phyloP scores from a whole-genome alignment of 1,140 invertebrate genomes.

The Stenopsyche tienmushanensis region DNA sequence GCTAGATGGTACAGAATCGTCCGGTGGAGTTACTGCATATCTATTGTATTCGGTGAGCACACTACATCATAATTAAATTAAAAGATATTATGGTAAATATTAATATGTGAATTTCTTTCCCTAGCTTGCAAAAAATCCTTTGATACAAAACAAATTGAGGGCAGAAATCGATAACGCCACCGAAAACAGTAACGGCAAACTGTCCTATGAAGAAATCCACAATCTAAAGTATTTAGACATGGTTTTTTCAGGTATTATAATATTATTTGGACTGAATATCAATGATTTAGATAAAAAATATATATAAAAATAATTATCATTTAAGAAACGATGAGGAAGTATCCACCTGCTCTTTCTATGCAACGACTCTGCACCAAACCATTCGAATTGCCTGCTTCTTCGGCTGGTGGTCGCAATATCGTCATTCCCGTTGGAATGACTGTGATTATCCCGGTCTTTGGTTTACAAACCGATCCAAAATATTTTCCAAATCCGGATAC shows the following conservation, averaged over 20 bases:
- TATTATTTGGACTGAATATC: too few species aligned
- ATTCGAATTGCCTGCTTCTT: constrained; percentile 4
- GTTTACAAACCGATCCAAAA: constrained; percentile 48
- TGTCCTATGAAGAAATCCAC: constrained; percentile 26
- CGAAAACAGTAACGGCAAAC: constrained; percentile 17
- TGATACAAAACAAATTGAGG: constrained; percentile 26
- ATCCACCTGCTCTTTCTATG: constrained; percentile 10
- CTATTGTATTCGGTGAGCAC: constrained; percentile 30
- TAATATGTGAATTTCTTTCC: too few species aligned
- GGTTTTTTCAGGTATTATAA: too few species aligned
- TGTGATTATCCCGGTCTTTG: constrained; percentile 40
- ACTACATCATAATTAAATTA: too few species aligned
- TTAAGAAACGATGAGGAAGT: constrained; percentile 26
- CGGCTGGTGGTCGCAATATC: background rate
- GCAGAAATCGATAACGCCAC: constrained; percentile 21
- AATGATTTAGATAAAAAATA: too few species aligned
- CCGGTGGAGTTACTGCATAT: constrained; percentile 28
- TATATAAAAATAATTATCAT: too few species aligned
- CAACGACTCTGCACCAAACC: constrained; percentile 20
- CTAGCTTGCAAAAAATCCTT: constrained; percentile 31
- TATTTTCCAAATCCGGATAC: constrained; percentile 59
- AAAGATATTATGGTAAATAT: too few species aligned
- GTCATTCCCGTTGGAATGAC: constrained; percentile 38
- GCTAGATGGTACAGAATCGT: constrained; percentile 35
- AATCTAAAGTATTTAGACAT: constrained; percentile 29